Percentiles rank a stretch among this genome's conserved stretches.
Evolutionary conservation across 2,888 invertebrate genomes (phyloP).

Genomic region (Ceriagrion tenellum): DNA sequence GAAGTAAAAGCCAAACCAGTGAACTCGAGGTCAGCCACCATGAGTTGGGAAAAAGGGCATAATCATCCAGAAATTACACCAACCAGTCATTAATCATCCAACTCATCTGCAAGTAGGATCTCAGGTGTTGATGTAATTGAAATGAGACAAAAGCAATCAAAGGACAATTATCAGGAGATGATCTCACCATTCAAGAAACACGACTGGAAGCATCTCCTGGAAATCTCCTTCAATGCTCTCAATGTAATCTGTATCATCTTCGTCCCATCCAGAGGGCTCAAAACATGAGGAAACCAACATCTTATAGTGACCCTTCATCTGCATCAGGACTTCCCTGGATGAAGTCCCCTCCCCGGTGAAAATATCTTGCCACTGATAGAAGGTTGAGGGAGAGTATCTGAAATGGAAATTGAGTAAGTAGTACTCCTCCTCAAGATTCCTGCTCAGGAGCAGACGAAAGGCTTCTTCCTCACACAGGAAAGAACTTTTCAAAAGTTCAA

Average conservation of each 20-base stretch:
- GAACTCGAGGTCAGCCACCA: too few species aligned
- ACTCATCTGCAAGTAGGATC: too few species aligned
- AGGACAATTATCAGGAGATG: too few species aligned
- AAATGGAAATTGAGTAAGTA: background rate
- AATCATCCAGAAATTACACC: too few species aligned
- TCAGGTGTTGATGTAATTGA: too few species aligned
- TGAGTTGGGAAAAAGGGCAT: too few species aligned
- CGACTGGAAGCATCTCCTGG: background rate
- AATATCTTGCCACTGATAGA: background rate
- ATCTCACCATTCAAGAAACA: background rate
- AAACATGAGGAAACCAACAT: background rate
- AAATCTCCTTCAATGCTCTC: background rate
- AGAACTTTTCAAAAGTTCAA: background rate
- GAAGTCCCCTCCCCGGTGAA: background rate
- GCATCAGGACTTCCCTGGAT: background rate
- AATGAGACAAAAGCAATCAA: too few species aligned
- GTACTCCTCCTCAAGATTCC: background rate
- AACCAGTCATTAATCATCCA: too few species aligned
- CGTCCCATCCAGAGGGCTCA: background rate
- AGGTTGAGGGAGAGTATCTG: background rate
- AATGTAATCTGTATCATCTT: background rate
- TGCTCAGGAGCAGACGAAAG: background rate
- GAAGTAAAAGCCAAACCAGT: too few species aligned
- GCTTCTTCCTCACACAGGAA: background rate
- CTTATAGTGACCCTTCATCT: background rate